Base-by-base conservation (phyloP, 2,888 invertebrate species). In the Portevinia maculata region DNA sequence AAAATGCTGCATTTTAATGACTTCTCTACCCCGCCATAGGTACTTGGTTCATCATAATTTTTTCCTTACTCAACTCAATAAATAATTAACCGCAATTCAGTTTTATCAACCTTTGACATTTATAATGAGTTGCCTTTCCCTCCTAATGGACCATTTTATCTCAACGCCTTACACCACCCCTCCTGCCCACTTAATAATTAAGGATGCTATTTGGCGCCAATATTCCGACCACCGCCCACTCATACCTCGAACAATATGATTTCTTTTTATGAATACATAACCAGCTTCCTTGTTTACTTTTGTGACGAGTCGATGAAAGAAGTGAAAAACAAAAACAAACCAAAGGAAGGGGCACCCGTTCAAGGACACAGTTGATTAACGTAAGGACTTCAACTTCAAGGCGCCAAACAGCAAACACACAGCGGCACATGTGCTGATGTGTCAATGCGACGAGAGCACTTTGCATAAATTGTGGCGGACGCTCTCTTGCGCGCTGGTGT, bases 291-390 rank as follows among this genome's bases (percentile, higher is more conserved):
- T 39, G 57, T 75, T 76, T 71, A 65, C 71, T 76, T 81, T 9
- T 8, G 30, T 60, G 50, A 46, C 59, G 50, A 19, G 44, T 9
- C 32, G 46, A 65, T 76, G 70, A 70, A 75, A 69, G 57, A 50
- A 70, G 24, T 62, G 15, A 13, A 34, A 73, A 73, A 73, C 55
- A 67, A 62, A 73, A 78, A 79, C 46, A 41, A 37, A 48, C 46
- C 44, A 60, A 59, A 46, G 19, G 34, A 75, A 30, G 59, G 37
- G 78, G 71, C 13, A 28, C 55, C 44, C 39, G 73, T 79, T 74
- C 79, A 79, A 84, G 84, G 84, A 64, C 60, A 69, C 84, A 64
- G 62, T 69, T 74, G 74, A 84, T 84, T 79, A 74, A 74, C 64
- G 62, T 69, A 64, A 59, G 28, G 46, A 67, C 73, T 53, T 50